Percentiles rank a stretch among this genome's conserved stretches.
Conservation (phyloP, 2,113 vertebrate genomes). For the Trochalopteron elliotii region DNA sequence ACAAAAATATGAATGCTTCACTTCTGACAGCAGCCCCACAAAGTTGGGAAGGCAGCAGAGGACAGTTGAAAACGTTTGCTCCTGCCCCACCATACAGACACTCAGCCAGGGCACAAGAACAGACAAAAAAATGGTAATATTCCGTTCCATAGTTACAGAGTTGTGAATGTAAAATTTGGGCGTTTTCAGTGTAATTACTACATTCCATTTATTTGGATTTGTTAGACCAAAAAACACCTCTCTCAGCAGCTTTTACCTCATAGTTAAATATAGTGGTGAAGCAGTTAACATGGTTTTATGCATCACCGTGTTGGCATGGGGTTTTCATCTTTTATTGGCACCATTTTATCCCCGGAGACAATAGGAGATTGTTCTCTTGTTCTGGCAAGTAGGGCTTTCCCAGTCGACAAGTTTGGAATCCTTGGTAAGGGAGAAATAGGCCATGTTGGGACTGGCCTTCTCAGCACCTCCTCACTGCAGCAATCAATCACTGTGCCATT, state of each 20-base stretch:
- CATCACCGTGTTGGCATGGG: conserved; percentile 39
- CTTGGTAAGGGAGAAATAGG: conserved; percentile 33
- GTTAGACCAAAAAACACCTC: not conserved
- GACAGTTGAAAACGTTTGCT: rapidly evolving
- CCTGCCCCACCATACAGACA: not conserved
- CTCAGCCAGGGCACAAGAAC: not conserved
- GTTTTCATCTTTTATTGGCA: conserved; percentile 69
- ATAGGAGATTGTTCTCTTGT: conserved; percentile 79
- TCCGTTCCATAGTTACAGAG: not conserved
- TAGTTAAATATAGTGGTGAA: conserved; percentile 56
- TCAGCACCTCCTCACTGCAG: conserved; percentile 28
- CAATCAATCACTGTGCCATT: not conserved
- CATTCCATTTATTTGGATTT: not conserved
- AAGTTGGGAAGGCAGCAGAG: not conserved
- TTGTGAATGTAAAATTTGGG: not conserved
- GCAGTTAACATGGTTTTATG: conserved; percentile 58
- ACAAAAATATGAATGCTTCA: not conserved
- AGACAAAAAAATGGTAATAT: not conserved
- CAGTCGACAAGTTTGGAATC: conserved; percentile 64
- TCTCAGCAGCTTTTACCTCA: not conserved
- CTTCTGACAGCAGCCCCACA: not conserved
- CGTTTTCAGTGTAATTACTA: not conserved
- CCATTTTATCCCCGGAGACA: conserved; percentile 63
- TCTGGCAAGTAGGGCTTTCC: conserved; percentile 71
- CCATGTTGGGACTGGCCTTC: conserved; percentile 64